Conservation (phyloP, 2,797 vertebrate species). For the Ataeniobius toweri region DNA sequence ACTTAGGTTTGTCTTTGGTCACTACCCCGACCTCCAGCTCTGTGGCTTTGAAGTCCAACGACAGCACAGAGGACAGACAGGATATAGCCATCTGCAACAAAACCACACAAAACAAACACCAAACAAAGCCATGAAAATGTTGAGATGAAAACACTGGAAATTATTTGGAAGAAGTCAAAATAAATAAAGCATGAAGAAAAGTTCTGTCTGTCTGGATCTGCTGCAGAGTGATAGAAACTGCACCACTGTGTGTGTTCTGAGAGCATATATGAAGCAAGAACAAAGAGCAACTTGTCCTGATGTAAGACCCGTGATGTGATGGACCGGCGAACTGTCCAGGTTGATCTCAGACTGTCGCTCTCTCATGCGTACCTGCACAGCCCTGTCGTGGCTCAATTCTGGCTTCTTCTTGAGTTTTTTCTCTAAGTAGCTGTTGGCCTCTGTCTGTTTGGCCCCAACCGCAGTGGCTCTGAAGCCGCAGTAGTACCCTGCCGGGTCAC, state of each 20-base stretch:
- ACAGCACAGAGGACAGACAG: slow-evolving; percentile 79
- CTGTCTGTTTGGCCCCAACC: slow-evolving; percentile 80
- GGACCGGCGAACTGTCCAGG: background rate
- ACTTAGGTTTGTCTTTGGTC: slow-evolving; percentile 79
- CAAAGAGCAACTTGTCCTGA: background rate
- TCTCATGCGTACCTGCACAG: slow-evolving; percentile 72
- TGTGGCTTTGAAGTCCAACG: slow-evolving; percentile 77
- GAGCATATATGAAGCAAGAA: background rate
- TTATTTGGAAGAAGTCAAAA: too few species aligned
- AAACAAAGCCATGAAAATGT: background rate
- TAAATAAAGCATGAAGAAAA: background rate
- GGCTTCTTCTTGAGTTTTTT: slow-evolving; percentile 83
- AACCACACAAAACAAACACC: background rate
- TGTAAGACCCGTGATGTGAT: background rate
- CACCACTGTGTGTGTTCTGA: background rate
- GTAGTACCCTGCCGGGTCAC: slow-evolving; percentile 84
- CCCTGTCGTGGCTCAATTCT: slow-evolving; percentile 68
- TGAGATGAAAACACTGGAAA: too few species aligned
- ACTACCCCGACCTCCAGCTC: slow-evolving; percentile 82
- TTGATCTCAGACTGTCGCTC: background rate
- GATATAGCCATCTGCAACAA: slow-evolving; percentile 76
- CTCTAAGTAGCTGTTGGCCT: slow-evolving; percentile 83
- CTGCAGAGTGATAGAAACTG: background rate
- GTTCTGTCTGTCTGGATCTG: background rate
- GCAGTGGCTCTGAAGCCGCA: slow-evolving; percentile 81